These are phyloP conservation scores for Anthopleura sola DNA, from an alignment of 64 coral and sea anemone genomes.

Conservation along the genomic window DNA sequence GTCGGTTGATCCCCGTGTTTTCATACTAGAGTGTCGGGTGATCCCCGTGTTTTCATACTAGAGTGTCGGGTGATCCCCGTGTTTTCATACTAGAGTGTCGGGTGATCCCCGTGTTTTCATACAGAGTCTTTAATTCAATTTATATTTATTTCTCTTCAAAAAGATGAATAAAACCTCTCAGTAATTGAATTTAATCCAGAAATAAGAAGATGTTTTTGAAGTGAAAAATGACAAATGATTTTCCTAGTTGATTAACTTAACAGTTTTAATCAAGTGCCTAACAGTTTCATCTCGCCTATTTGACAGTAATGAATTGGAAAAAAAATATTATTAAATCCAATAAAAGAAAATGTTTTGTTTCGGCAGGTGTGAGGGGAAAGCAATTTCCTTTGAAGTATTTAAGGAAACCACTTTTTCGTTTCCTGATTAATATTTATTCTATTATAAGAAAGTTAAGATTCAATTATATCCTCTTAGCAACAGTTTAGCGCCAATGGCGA, in stretches of 20 bases:
- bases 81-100: too few relatives aligned
- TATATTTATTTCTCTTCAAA: neutral
- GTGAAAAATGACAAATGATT: neutral
- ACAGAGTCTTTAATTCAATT: neutral
- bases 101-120: too few relatives aligned
- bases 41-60: too few relatives aligned
- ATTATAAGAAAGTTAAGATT: neutral
- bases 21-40: too few relatives aligned
- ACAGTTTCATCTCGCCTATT: neutral
- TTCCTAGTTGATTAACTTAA: neutral
- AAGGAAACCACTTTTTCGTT: neutral
- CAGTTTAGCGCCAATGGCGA: neutral
- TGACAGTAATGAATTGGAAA: neutral
- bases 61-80: too few relatives aligned
- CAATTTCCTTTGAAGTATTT: neutral
- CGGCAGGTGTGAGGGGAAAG: neutral
- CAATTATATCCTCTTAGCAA: neutral
- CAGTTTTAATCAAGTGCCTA: neutral
- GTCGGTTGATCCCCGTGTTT: too few relatives aligned
- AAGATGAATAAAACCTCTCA: neutral
- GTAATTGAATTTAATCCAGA: neutral
- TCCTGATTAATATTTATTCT: neutral
- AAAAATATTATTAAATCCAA: neutral
- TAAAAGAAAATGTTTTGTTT: neutral
- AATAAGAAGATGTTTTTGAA: neutral